Base-by-base conservation (phyloP, 2,888 invertebrate species). In the Leptinotarsa peninsularis region DNA sequence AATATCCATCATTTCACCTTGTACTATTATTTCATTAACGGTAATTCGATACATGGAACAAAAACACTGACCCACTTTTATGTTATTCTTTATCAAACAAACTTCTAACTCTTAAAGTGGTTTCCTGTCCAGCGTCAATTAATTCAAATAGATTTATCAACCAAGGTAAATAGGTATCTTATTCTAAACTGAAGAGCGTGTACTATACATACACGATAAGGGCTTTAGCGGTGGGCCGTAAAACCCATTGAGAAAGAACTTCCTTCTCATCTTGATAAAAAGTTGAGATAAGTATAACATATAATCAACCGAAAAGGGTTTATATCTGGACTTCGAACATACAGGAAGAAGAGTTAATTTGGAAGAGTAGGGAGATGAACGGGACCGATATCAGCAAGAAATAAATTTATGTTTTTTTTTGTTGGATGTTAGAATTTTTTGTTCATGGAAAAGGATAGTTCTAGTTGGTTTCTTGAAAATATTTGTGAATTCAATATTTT, bases 171-270 rank as follows among this genome's bases (percentile, higher is more conserved):
- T 58, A 33, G 33, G 7, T 33, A 33, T 49, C 43, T 49, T 33
- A 52, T 56, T 70, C 18, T 43, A n/a, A 18, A 69, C 43, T 56
- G 4, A 58, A 70, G 56, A 54, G 49, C 70, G n/a, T 63, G 63
- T 33, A 63, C n/a, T 33, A 33, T 10, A n/a, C 63, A 27, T 63
- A 63, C 63, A 63, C 27, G 63, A 63, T 63, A 63, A 63, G 63
- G 63, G 63, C 63, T 17, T 63, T 63, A 33, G 27, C 58, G 68
- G 56, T 70, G 69, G 58, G 70, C 70, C 49, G 70, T 58, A 49
- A 58, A 70, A 70, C 58, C 70, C 52, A 70, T 70, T 70, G 58
- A 70, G 49, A 56, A 69, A 70, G 49, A 56, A 69, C 69, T 52
- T 68, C 68, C 56, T 69, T 43, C 58, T 70, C 70, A 58, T 49